Evolutionary conservation across 92 coral and sea anemone genomes (phyloP).

Genomic region (Zoanthus sansibaricus): DNA sequence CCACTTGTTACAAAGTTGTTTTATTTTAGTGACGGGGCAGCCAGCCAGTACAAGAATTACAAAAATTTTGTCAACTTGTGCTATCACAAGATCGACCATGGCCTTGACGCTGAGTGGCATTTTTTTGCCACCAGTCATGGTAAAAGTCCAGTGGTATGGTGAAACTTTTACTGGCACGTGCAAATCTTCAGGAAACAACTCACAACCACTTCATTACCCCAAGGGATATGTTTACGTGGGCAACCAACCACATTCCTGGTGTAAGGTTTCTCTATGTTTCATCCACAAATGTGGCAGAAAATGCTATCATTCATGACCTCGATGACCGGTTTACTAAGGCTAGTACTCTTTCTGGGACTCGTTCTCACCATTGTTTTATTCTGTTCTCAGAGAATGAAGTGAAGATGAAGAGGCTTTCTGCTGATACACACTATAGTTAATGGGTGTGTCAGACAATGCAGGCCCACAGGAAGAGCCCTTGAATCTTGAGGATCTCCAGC

Average conservation of each 20-base stretch:
- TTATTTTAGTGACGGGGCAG: constrained; percentile 41
- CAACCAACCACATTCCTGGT: constrained; percentile 26
- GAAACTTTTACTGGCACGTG: constrained; percentile 27
- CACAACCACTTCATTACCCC: constrained; percentile 4
- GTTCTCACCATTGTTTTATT: constrained; percentile 13
- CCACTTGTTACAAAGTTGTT: constrained; percentile 17
- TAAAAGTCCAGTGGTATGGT: constrained; percentile 42
- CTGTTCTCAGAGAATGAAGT: background rate
- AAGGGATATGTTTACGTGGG: constrained; percentile 25
- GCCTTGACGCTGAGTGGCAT: constrained; percentile 29
- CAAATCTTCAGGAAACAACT: constrained; percentile 38
- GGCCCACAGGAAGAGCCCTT: constrained; percentile 35
- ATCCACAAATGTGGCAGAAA: constrained; percentile 18
- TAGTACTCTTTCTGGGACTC: constrained; percentile 33
- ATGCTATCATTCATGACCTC: constrained; percentile 6
- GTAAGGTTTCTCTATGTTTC: constrained; percentile 24
- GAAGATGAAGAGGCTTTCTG: constrained; percentile 38
- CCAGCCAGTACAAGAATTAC: constrained; percentile 41
- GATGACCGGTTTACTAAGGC: constrained; percentile 15
- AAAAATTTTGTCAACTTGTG: constrained; percentile 42
- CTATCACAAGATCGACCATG: constrained; percentile 19
- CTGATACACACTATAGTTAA: constrained; percentile 24
- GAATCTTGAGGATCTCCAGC: constrained; percentile 17
- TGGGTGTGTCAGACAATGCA: constrained; percentile 36
- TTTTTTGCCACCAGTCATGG: background rate